Evolutionary conservation across 1,140 invertebrate species (phyloP).

Genomic region (Sminthurinus signatus): DNA sequence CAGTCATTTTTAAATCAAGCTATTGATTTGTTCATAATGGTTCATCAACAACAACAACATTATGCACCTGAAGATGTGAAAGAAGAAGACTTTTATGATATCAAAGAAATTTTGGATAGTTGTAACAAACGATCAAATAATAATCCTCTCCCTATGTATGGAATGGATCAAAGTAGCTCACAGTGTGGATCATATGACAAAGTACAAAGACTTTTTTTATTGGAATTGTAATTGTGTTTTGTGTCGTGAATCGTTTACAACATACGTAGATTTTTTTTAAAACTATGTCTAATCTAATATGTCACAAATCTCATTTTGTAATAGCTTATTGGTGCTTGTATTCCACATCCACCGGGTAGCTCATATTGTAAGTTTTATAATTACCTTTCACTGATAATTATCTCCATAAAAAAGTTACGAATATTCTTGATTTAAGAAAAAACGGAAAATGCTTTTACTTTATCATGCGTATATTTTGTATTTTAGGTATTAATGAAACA

Average conservation of each 20-base stretch:
- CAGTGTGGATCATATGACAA: neutral
- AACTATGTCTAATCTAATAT: too few relatives aligned
- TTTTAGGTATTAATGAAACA: neutral
- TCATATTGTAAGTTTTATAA: too few relatives aligned
- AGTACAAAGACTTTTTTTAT: too few relatives aligned
- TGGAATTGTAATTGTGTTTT: too few relatives aligned
- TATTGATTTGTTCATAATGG: slow-evolving; percentile 22
- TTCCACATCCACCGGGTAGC: neutral
- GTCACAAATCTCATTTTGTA: neutral
- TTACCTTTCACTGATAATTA: too few relatives aligned
- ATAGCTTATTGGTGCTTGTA: slow-evolving; percentile 1
- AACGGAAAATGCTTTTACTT: too few relatives aligned
- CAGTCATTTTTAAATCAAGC: slow-evolving; percentile 24
- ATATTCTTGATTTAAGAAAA: too few relatives aligned
- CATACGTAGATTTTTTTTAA: too few relatives aligned
- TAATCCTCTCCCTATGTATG: slow-evolving; percentile 10
- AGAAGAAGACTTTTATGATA: slow-evolving; percentile 13
- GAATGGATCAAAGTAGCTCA: neutral
- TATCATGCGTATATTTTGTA: too few relatives aligned
- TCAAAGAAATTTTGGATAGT: slow-evolving; percentile 15
- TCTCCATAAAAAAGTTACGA: too few relatives aligned
- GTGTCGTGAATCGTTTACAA: too few relatives aligned
- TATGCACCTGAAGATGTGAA: slow-evolving; percentile 7
- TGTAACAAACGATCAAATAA: slow-evolving; percentile 6
- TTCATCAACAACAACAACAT: slow-evolving; percentile 13